Evolutionary conservation across 2,797 vertebrate species (phyloP), one percentile per base, ranked within the genome.

Genomic region (Acanthiza pusilla): DNA sequence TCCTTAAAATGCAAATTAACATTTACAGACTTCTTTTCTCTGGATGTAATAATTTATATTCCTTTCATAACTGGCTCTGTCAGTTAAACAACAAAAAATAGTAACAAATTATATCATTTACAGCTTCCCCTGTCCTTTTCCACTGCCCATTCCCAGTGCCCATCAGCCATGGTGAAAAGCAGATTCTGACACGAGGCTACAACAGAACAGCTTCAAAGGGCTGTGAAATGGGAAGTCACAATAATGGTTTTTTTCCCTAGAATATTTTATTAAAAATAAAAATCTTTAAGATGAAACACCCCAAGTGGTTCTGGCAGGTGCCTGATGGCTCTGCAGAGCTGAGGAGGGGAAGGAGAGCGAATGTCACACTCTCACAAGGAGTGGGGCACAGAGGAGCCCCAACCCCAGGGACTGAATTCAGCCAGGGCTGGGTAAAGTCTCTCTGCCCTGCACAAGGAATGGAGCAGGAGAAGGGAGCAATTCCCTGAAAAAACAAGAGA

Each of bases 1-100:
- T 62, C 84, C 54, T 91, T 91, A 95, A 88, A 94, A 89, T 88
- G 43, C n/a, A 96, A 91, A 94, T 93, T 92, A 83, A 48, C 57
- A 72, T 85, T 88, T 88, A 51, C 36, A 80, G 66, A 53, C 42
- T 77, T 74, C 42, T 93, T 70, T 91, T 48, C 54, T 68, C 54
- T 55, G 16, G 22, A 36, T 92, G 54, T 62, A 91, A 78, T 85
- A 19, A 91, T 89, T 96, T 72, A 80, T 47, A 72, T 11, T 32
- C 50, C 36, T 89, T 83, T 55, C 85, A 72, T 20, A 85, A 62
- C 75, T 10, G 65, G 5, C 51, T 96, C 68, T 91, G 68, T n/a
- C 92, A 92, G 65, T 42, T 79, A 45, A 89, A 82, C 47, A 87
- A 54, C 61, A 91, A 29, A 85, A 92, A 65, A 6, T 0, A 51